Percentiles rank a stretch among this genome's conserved stretches.
Evolutionary conservation across 2,113 vertebrate species (phyloP).

Genomic region (Hippotragus niger): DNA sequence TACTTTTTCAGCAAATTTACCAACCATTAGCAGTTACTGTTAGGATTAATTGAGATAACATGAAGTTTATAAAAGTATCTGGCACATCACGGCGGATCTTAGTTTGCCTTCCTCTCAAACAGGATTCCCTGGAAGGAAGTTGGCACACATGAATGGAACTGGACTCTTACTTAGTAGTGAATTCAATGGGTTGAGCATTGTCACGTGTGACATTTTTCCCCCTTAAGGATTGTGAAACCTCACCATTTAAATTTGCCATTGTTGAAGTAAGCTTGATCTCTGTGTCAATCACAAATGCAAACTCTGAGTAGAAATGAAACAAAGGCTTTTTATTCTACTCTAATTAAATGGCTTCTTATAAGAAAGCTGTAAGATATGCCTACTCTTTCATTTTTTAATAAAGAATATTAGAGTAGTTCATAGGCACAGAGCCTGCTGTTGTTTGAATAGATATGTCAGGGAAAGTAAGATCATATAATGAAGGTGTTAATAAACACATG

Average conservation of each 20-base stretch:
- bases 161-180: not conserved
- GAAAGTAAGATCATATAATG: not conserved
- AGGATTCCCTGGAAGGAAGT: constrained; percentile 21
- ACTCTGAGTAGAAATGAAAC: constrained; percentile 26
- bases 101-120: not conserved
- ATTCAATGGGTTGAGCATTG: not conserved
- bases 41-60: not conserved
- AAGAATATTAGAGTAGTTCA: not conserved
- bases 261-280: not conserved
- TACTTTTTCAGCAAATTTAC: not conserved
- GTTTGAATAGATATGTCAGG: not conserved
- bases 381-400: not conserved
- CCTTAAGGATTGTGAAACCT: not conserved
- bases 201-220: not conserved
- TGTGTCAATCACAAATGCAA: not conserved
- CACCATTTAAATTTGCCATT: constrained; percentile 3
- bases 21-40: not conserved
- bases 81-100: not conserved
- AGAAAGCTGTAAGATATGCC: not conserved
- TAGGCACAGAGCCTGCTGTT: not conserved
- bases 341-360: not conserved
- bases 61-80: not conserved
- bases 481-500: not conserved
- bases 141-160: not conserved
- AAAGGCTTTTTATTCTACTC: constrained; percentile 18